These are phyloP conservation scores for Nipponia nippon DNA, from an alignment of 2,113 vertebrate species.

Conservation along the genomic window DNA sequence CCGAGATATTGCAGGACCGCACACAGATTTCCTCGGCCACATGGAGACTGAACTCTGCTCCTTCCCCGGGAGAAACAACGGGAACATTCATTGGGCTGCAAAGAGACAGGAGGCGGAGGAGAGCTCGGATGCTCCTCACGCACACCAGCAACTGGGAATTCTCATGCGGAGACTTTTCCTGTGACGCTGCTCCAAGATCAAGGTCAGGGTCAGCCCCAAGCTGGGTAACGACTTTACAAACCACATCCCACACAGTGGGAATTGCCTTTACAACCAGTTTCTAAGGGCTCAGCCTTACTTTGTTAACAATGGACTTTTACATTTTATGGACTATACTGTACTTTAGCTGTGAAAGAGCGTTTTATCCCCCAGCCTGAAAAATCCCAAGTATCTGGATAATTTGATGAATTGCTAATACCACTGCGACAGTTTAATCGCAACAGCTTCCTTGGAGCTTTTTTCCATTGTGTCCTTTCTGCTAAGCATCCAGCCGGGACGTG, in stretches of 20 bases:
- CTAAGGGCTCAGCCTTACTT: not conserved
- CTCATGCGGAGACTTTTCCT: not conserved
- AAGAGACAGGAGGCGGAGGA: not conserved
- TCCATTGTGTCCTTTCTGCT: not conserved
- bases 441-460: not conserved
- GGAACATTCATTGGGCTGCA: not conserved
- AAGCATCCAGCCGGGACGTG: not conserved
- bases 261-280: not conserved
- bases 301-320: not conserved
- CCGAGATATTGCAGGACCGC: rapidly evolving
- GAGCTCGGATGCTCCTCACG: not conserved
- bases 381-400: constrained; percentile 1
- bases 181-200: not conserved
- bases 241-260: constrained; percentile 36
- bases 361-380: constrained; percentile 12
- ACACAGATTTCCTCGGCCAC: not conserved
- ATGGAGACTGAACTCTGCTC: not conserved
- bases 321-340: not conserved
- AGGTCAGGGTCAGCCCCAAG: constrained; percentile 33
- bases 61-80: not conserved
- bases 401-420: not conserved
- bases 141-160: not conserved
- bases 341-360: not conserved
- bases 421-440: not conserved
- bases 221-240: constrained; percentile 41